These are phyloP conservation scores for Herpailurus yagouaroundi DNA, from an alignment of 2,113 vertebrate genomes.

Conservation along the genomic window DNA sequence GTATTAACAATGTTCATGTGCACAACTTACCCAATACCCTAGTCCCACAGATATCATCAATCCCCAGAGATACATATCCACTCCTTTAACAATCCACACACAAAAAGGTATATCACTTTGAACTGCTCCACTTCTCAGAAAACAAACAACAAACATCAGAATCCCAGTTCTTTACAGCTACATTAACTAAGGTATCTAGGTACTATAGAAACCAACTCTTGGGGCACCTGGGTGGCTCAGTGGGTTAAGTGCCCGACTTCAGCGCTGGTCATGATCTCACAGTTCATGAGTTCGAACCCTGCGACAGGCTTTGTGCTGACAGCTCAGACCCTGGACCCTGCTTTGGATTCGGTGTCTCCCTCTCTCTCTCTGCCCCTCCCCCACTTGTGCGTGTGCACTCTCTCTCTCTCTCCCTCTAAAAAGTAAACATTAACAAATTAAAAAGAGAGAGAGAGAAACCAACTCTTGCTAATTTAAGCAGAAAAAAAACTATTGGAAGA, in stretches of 20 bases:
- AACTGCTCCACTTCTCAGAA: background rate
- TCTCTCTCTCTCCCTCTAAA: too few species aligned
- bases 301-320: too few species aligned
- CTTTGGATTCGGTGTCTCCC: too few species aligned
- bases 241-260: too few species aligned
- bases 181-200: background rate
- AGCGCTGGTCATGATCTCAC: too few species aligned
- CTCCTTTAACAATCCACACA: background rate
- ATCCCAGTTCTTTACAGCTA: background rate
- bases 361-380: too few species aligned
- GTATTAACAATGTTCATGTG: background rate
- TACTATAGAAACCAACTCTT: background rate
- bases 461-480: background rate
- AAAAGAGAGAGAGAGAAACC: background rate
- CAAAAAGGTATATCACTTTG: background rate
- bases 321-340: too few species aligned
- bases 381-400: too few species aligned
- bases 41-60: background rate
- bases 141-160: background rate
- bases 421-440: too few species aligned
- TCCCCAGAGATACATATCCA: background rate
- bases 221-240: too few species aligned
- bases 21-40: background rate
- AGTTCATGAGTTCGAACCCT: too few species aligned
- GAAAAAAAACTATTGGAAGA: background rate